Conservation (phyloP, 2,113 vertebrate species). For the Ictidomys tridecemlineatus region DNA sequence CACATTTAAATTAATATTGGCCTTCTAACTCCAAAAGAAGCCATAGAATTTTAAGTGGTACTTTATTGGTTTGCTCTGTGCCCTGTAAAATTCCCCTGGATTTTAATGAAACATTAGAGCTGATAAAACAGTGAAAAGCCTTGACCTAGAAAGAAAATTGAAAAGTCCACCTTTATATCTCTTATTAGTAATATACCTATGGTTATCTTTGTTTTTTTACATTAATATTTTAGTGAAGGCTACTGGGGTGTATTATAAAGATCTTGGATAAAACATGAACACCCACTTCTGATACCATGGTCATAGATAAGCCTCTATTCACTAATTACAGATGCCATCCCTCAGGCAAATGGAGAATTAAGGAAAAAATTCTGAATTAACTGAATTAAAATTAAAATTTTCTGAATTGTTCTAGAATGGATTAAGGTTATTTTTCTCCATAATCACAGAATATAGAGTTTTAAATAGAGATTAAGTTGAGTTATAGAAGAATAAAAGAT, state of each 20-base stretch:
- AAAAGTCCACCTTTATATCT: constrained; percentile 36
- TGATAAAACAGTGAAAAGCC: constrained; percentile 61
- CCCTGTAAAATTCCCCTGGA: constrained; percentile 49
- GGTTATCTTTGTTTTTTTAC: neutral
- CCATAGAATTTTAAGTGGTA: constrained; percentile 64
- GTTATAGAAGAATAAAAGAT: constrained; percentile 19
- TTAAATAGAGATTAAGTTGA: constrained; percentile 48
- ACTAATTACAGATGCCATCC: neutral
- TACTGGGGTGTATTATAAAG: neutral
- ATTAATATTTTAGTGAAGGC: neutral
- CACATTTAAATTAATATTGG: constrained; percentile 61
- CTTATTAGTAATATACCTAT: neutral
- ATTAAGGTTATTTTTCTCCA: neutral
- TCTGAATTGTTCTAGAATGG: neutral
- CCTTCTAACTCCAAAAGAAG: constrained; percentile 44
- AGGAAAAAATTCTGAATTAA: neutral
- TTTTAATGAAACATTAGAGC: constrained; percentile 69
- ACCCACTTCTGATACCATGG: neutral
- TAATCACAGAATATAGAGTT: neutral
- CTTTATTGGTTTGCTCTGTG: constrained; percentile 53
- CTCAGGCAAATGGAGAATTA: neutral
- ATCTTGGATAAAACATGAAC: neutral
- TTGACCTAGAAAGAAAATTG: constrained; percentile 58
- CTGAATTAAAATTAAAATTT: constrained; percentile 23
- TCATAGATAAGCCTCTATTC: neutral